A percentile compares a stretch with the other conserved stretches of the same genome.
phyloP scores from a whole-genome alignment of 2,797 vertebrate species.

The Dicrostonyx torquatus region DNA sequence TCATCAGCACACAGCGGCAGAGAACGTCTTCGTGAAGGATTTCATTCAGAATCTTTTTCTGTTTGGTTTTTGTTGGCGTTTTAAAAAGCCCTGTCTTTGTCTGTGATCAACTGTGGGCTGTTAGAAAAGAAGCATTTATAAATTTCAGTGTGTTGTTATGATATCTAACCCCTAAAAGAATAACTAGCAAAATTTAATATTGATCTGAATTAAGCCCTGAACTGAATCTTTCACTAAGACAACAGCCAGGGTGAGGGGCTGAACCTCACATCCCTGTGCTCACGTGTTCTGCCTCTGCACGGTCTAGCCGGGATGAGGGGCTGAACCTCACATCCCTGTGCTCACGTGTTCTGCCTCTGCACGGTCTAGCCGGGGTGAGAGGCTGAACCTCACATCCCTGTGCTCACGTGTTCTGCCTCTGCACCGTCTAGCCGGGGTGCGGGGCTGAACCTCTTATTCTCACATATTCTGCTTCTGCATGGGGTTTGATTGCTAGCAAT shows the following conservation, averaged over 20 bases:
- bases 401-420: not conserved
- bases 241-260: slow-evolving; percentile 27
- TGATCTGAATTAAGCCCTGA: not conserved
- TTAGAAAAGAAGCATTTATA: slow-evolving; percentile 57
- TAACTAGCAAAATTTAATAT: not conserved
- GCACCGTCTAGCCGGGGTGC: not conserved
- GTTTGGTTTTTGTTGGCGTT: not conserved
- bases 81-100: slow-evolving; percentile 36
- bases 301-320: not conserved
- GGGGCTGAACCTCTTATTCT: not conserved
- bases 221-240: slow-evolving; percentile 70
- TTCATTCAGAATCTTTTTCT: not conserved
- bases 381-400: not conserved
- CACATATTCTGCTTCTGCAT: not conserved
- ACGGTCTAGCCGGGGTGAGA: not conserved
- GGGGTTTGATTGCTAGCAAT: slow-evolving; percentile 42
- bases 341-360: not conserved
- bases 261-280: not conserved
- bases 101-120: not conserved
- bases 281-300: slow-evolving; percentile 66
- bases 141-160: not conserved
- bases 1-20: not conserved
- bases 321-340: not conserved
- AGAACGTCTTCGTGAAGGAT: slow-evolving; percentile 66
- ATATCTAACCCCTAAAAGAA: slow-evolving; percentile 58